phyloP scores from a whole-genome alignment of 1,140 invertebrate genomes.

The Zaprionus ghesquierei region DNA sequence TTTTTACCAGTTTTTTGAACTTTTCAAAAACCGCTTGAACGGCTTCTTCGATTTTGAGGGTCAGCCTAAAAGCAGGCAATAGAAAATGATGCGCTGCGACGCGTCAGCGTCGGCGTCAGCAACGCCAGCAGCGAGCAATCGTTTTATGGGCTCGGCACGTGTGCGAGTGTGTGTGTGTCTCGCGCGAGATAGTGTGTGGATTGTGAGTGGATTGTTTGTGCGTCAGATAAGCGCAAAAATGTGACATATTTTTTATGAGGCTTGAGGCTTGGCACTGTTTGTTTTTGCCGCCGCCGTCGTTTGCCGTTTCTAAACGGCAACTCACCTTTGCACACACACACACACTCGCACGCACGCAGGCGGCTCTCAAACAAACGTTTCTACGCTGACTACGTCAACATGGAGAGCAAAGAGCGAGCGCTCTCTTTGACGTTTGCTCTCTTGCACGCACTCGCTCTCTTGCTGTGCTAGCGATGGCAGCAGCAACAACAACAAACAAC shows the following conservation, averaged over 20 bases:
- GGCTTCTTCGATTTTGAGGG: background rate
- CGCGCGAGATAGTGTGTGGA: background rate
- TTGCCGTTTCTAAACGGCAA: conserved; percentile 37
- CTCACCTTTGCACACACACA: conserved; percentile 30
- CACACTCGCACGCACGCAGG: background rate
- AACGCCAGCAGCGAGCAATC: conserved; percentile 13
- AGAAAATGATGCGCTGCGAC: conserved; percentile 6
- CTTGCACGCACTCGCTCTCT: conserved; percentile 8
- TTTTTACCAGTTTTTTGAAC: conserved; percentile 60
- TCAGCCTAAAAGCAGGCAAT: conserved; percentile 55
- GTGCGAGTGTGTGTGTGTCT: background rate
- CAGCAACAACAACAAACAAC: conserved; percentile 21
- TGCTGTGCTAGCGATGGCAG: conserved; percentile 13
- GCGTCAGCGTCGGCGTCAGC: background rate
- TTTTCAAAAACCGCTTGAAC: conserved; percentile 30
- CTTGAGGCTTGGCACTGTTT: conserved; percentile 65
- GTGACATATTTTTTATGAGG: conserved; percentile 65
- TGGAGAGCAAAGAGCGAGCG: background rate
- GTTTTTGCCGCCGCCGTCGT: conserved; percentile 28
- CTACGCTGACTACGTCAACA: conserved; percentile 29
- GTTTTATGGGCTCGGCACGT: conserved; percentile 75
- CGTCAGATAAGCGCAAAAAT: conserved; percentile 57
- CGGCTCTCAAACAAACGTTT: conserved; percentile 35
- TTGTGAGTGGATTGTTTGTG: conserved; percentile 48
- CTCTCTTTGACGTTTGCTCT: conserved; percentile 23